A percentile compares a stretch with the other conserved stretches of the same genome.
Conservation (phyloP, 2,797 vertebrate species). For the Chelonia mydas region DNA sequence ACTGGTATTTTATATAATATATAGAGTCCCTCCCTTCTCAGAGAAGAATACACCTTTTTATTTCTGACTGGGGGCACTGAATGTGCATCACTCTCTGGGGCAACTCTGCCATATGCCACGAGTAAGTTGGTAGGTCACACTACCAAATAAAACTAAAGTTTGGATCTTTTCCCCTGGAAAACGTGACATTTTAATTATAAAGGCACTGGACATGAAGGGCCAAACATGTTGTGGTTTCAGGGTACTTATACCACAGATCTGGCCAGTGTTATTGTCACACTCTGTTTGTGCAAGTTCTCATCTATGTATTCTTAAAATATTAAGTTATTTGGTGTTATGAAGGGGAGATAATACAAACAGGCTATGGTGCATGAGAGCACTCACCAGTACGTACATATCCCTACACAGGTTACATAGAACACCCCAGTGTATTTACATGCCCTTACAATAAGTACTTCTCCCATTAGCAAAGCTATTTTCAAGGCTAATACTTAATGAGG, state of each 20-base stretch:
- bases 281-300: not conserved
- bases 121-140: constrained; percentile 33
- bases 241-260: not conserved
- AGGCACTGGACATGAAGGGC: not conserved
- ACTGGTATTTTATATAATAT: not conserved
- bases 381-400: not conserved
- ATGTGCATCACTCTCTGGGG: not conserved
- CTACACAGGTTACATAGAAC: not conserved
- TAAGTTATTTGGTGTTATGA: not conserved
- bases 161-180: constrained; percentile 15
- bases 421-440: fast-evolving
- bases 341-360: not conserved
- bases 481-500: not conserved
- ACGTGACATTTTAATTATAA: not conserved
- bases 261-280: fast-evolving
- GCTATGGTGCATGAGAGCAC: not conserved
- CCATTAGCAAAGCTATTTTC: not conserved
- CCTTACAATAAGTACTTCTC: not conserved
- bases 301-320: not conserved
- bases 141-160: not conserved
- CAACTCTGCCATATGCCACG: not conserved
- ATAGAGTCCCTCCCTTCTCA: not conserved
- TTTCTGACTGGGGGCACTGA: constrained; percentile 15
- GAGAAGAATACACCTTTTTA: not conserved
- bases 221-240: not conserved